These are phyloP conservation scores for Palloptera scutellata DNA, from an alignment of 2,888 invertebrate species.

Conservation along the genomic window DNA sequence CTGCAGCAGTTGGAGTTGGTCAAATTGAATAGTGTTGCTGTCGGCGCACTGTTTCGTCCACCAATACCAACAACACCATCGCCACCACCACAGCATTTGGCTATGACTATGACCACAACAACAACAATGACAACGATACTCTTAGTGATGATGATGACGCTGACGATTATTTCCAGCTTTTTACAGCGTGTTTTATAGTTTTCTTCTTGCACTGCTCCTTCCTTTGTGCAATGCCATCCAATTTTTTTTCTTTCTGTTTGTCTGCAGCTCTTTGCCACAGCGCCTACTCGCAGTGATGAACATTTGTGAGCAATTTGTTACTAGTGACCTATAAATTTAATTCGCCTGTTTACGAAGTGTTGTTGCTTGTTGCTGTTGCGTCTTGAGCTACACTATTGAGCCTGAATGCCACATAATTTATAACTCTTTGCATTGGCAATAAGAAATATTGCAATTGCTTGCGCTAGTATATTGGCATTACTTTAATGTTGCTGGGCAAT, in stretches of 20 bases:
- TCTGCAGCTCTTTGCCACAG: not conserved
- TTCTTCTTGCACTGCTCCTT: conserved; percentile 1
- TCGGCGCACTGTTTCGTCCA: no score
- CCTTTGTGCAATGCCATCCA: not conserved
- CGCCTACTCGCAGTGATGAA: not conserved
- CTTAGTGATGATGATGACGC: not conserved
- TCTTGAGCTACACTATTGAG: no score
- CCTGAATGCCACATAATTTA: not conserved
- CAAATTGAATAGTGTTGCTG: no score
- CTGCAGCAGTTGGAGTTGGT: no score
- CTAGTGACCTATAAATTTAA: conserved; percentile 60
- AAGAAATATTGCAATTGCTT: no score
- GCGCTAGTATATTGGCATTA: no score
- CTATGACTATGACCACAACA: no score
- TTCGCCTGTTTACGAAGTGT: conserved; percentile 6
- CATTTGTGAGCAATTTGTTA: conserved; percentile 50
- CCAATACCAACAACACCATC: no score
- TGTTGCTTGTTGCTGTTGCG: not conserved
- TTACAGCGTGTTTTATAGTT: not conserved
- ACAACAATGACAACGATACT: not conserved
- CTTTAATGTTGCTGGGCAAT: no score
- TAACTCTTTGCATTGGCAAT: no score
- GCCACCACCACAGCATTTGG: no score
- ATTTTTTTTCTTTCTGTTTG: not conserved
- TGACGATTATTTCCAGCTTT: not conserved